Evolutionary conservation across 1,140 invertebrate genomes (phyloP).

Genomic region (Penaeus indicus): DNA sequence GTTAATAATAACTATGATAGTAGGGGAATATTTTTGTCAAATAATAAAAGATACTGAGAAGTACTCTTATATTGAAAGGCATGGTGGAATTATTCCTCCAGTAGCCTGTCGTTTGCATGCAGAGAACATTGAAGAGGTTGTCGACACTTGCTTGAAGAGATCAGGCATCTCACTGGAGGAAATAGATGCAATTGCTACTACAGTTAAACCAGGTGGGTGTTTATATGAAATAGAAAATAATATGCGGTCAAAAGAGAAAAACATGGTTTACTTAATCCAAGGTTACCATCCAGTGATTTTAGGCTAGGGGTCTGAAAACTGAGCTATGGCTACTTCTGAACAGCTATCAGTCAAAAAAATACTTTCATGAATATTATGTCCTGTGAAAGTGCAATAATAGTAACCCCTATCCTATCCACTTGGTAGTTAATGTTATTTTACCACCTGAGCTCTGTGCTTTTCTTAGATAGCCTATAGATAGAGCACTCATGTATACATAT

Average conservation of each 20-base stretch:
- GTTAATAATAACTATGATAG: not conserved
- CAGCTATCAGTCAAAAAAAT: no score
- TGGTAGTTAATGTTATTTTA: not conserved
- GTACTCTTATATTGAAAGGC: conserved; percentile 73
- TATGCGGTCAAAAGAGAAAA: not conserved
- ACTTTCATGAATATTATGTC: no score
- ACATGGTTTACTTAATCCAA: not conserved
- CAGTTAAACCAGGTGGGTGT: conserved; percentile 82
- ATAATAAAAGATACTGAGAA: not conserved
- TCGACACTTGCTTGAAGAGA: conserved; percentile 78
- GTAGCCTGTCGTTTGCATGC: conserved; percentile 86
- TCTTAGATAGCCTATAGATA: not conserved
- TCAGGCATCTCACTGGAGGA: conserved; percentile 80
- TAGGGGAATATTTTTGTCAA: not conserved
- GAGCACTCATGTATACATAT: not conserved
- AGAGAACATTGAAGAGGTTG: conserved; percentile 82
- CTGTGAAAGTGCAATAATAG: no score
- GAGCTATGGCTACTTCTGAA: no score
- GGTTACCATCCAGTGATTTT: not conserved
- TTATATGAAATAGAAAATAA: not conserved
- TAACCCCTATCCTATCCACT: no score
- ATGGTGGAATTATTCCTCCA: conserved; percentile 92
- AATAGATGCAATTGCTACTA: conserved; percentile 91
- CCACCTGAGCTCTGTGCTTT: not conserved
- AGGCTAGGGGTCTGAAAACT: no score